phyloP scores from a whole-genome alignment of 53 echinoderm and acorn worm genomes.

The Antedon mediterranea region DNA sequence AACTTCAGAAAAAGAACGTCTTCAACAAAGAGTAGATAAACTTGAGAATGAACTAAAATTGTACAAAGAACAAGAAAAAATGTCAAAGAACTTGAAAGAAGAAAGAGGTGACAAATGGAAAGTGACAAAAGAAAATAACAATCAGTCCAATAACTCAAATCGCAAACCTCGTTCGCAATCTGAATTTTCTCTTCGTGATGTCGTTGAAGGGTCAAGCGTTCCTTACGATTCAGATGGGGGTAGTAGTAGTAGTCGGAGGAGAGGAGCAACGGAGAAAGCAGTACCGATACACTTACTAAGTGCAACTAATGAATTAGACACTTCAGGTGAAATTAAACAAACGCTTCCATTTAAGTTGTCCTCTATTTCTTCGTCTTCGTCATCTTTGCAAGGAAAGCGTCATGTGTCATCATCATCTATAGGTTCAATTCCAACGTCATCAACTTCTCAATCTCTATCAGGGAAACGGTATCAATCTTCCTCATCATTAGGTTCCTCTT shows the following conservation, averaged over 20 bases:
- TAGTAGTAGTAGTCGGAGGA: background rate
- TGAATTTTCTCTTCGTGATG: background rate
- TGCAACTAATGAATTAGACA: conserved; percentile 70
- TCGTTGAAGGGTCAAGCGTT: background rate
- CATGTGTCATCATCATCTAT: background rate
- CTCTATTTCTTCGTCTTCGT: conserved; percentile 19
- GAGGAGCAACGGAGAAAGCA: background rate
- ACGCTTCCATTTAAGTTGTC: conserved; percentile 78
- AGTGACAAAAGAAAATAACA: background rate
- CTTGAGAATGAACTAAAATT: background rate
- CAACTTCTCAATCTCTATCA: background rate
- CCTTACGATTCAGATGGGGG: background rate
- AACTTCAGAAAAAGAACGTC: background rate
- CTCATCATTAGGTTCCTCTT: background rate
- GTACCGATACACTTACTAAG: conserved; percentile 65
- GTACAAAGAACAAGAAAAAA: background rate
- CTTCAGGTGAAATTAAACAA: conserved; percentile 42
- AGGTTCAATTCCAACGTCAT: background rate
- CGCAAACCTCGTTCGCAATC: background rate
- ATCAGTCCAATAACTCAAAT: background rate
- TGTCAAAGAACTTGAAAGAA: background rate
- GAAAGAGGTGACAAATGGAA: background rate
- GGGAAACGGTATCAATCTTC: background rate
- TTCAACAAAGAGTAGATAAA: background rate
- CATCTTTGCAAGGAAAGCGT: conserved; percentile 2